Base-by-base conservation (phyloP, 2,888 invertebrate species). In the Steinernema scapterisci region DNA sequence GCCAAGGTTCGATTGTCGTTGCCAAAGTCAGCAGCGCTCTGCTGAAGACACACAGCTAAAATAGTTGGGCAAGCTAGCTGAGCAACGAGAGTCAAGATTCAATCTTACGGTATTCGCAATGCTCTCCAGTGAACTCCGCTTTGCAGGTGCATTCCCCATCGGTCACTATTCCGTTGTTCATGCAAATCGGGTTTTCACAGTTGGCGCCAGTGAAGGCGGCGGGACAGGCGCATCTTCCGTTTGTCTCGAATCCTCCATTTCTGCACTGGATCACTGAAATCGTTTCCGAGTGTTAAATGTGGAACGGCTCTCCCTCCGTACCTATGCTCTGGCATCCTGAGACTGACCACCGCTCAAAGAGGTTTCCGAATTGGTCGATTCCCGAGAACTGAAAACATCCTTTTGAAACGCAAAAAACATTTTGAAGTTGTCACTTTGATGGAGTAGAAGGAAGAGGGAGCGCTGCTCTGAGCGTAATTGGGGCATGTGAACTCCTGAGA, bases 331-430 rank as follows among this genome's bases (percentile, higher is more conserved):
- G 74, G 76, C 84, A 84, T 11, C 78, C 71, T 1, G 84, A 72
- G 46, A 79, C 78, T 2, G 76, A 51, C 31, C 79, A 80, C 31
- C 84, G 77, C 70, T 84, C 82, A 73, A 84, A 84, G 11, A 84
- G 75, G 74, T 80, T 81, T n/a, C 84, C 84, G 73, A 78, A 82
- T 72, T 84, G 84, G 75, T 84, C 84, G 25, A 84, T 78, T 63
- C 84, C 84, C 46, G 81, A 76, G 76, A 83, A 84, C 77, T 75
- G 79, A 63, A 73, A 78, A 76, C 0, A 27, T 75, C 13, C 9
- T 38, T 9, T 38, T 38, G 38, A 38, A n/a, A n/a, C n/a, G n/a
- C n/a, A n/a, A n/a, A n/a, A n/a, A n/a, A n/a, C n/a, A n/a, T n/a
- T n/a, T n/a, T n/a, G n/a, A n/a, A n/a, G n/a, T n/a, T n/a, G 0